Evolutionary conservation across 2,113 vertebrate genomes (phyloP).

Genomic region (Neoarius graeffei): DNA sequence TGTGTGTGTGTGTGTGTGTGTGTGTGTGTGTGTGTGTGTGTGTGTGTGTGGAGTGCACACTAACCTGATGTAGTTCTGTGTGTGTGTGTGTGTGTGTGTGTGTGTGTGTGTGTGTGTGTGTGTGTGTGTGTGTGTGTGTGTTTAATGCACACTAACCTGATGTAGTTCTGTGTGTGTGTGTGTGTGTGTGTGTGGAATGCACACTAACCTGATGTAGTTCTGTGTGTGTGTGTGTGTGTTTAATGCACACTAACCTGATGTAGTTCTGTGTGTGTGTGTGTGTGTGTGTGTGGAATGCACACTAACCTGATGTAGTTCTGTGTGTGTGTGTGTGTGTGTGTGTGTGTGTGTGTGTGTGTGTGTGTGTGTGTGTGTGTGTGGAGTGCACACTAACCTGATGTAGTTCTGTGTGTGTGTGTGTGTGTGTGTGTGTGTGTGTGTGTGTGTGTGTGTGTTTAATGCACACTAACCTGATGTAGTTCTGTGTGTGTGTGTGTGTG

Average conservation of each 20-base stretch:
- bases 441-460: too few relatives aligned
- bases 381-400: background rate
- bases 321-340: background rate
- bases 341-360: background rate
- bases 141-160: background rate
- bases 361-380: background rate
- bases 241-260: background rate
- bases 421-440: background rate
- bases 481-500: background rate
- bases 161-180: background rate
- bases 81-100: background rate
- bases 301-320: slow-evolving; percentile 16
- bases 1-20: background rate
- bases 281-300: background rate
- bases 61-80: background rate
- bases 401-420: background rate
- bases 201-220: background rate
- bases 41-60: background rate
- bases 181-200: background rate
- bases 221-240: background rate
- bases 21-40: background rate
- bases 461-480: slow-evolving; percentile 7
- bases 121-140: too few relatives aligned
- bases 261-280: background rate
- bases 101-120: background rate